A percentile compares a stretch with the other conserved stretches of the same genome.
These are phyloP conservation scores for Bradypodion ventrale DNA, from an alignment of 2,797 vertebrate genomes.

Conservation along the genomic window DNA sequence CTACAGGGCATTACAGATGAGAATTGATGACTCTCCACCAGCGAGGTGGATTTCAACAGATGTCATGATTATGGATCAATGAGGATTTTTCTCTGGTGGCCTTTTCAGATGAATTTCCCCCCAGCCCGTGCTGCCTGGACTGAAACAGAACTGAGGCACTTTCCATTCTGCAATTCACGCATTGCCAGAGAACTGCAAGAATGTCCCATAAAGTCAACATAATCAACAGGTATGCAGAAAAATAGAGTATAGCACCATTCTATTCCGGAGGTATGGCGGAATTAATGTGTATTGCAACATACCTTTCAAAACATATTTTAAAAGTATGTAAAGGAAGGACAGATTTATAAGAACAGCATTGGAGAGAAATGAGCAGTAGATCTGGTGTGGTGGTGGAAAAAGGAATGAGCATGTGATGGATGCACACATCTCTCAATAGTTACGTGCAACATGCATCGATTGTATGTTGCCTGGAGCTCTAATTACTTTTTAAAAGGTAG, in stretches of 20 bases:
- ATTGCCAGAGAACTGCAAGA: neutral
- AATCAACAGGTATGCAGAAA: too few relatives aligned
- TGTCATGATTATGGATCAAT: neutral
- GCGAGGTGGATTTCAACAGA: neutral
- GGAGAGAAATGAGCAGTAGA: too few relatives aligned
- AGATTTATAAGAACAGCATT: too few relatives aligned
- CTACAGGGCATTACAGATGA: neutral
- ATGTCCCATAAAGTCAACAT: neutral
- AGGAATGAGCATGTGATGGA: too few relatives aligned
- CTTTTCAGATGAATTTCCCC: neutral
- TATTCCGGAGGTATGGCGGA: neutral
- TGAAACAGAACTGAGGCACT: neutral
- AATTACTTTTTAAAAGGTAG: too few relatives aligned
- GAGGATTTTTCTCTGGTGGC: neutral
- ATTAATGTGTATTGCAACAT: neutral
- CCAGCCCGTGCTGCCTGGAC: neutral
- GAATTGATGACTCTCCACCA: neutral
- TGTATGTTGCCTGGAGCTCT: too few relatives aligned
- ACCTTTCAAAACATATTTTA: too few relatives aligned
- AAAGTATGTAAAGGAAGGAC: too few relatives aligned
- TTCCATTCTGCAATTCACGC: neutral
- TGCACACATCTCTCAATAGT: too few relatives aligned
- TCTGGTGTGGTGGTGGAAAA: too few relatives aligned
- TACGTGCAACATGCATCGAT: too few relatives aligned
- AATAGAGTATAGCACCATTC: neutral